Percentiles rank a stretch among this genome's conserved stretches.
phyloP scores from a whole-genome alignment of 2,888 invertebrate genomes.

The Cryptus viduatorius region DNA sequence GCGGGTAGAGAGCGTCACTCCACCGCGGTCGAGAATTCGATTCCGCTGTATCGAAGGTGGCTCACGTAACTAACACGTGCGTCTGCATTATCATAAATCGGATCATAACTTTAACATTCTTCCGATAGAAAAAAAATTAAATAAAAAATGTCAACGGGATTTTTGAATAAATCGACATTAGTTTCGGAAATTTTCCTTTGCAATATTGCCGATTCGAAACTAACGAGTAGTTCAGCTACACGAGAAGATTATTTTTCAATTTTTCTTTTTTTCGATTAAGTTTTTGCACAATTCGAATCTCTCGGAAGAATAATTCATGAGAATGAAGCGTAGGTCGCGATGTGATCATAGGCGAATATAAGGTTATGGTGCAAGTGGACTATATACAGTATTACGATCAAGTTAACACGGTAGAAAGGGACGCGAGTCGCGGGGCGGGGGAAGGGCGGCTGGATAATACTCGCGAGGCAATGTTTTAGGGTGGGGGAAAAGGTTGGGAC shows the following conservation, averaged over 20 bases:
- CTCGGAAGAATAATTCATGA: background rate
- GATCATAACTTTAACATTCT: background rate
- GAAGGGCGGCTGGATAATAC: constrained; percentile 11
- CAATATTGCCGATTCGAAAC: background rate
- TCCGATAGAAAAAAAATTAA: background rate
- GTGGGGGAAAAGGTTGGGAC: background rate
- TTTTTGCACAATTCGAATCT: background rate
- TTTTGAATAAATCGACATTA: background rate
- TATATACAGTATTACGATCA: background rate
- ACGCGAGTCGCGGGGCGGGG: no score
- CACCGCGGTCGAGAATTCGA: constrained; percentile 1
- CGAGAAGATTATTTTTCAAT: background rate
- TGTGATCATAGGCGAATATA: constrained; percentile 34
- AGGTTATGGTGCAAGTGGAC: background rate
- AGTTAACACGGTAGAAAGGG: background rate
- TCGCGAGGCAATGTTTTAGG: background rate
- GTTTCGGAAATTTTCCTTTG: background rate
- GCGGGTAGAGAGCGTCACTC: background rate
- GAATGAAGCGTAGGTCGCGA: constrained; percentile 21
- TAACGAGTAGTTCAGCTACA: background rate
- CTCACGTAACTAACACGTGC: constrained; percentile 3
- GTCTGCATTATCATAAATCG: background rate
- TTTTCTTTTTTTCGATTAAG: background rate
- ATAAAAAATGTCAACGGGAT: background rate
- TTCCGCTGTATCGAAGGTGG: constrained; percentile 2